These are phyloP conservation scores for Endomychus coccineus DNA, from an alignment of 2,888 invertebrate genomes.

Conservation along the genomic window DNA sequence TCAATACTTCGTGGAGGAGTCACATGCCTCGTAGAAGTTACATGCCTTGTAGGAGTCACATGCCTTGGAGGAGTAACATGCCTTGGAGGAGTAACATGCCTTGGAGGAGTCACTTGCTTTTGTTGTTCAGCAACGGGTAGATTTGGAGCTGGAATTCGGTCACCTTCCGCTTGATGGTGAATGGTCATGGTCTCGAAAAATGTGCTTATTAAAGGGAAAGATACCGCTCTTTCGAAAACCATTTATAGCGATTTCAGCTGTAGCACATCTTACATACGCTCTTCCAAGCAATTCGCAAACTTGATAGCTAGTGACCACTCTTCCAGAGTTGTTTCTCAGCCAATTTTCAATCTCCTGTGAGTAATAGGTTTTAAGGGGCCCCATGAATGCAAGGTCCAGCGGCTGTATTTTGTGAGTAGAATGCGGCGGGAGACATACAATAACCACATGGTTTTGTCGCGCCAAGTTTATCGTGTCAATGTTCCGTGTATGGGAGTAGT, in stretches of 20 bases:
- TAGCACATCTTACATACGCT: not conserved
- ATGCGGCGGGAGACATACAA: slow-evolving; percentile 1
- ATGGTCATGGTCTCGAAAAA: slow-evolving; percentile 14
- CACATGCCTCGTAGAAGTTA: slow-evolving; percentile 9
- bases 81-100: too few relatives aligned
- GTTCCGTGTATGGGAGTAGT: too few relatives aligned
- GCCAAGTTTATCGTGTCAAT: slow-evolving; percentile 1
- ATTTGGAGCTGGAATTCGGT: too few relatives aligned
- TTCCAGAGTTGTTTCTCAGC: slow-evolving; percentile 5
- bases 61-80: too few relatives aligned
- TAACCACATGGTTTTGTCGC: not conserved
- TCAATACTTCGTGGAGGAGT: slow-evolving; percentile 7
- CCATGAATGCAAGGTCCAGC: slow-evolving; percentile 5
- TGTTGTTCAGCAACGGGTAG: too few relatives aligned
- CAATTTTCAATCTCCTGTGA: slow-evolving; percentile 12
- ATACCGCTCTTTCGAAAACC: slow-evolving; percentile 15
- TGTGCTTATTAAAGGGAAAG: slow-evolving; percentile 12
- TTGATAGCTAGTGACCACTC: slow-evolving; percentile 10
- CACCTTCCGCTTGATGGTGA: too few relatives aligned
- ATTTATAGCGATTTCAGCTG: slow-evolving; percentile 4
- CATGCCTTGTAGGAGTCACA: too few relatives aligned
- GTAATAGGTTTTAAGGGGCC: slow-evolving; percentile 10
- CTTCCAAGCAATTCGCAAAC: slow-evolving; percentile 3
- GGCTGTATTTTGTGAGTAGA: slow-evolving; percentile 7
- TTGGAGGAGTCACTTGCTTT: too few relatives aligned